Evolutionary conservation across 1,140 invertebrate species (phyloP).

Genomic region (Meloidogyne exigua): DNA sequence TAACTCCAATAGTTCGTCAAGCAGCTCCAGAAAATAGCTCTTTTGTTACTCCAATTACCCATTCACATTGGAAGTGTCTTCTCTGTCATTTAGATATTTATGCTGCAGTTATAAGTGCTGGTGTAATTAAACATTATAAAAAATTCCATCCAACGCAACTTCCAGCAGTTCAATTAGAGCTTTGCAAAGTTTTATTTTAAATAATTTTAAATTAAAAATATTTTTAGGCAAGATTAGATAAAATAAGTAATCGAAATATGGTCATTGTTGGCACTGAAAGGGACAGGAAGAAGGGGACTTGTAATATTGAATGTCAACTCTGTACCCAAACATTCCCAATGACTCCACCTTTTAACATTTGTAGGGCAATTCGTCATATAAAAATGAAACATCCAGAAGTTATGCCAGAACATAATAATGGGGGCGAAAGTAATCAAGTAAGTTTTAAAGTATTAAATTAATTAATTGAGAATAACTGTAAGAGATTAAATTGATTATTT

Average conservation of each 20-base stretch:
- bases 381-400: slow-evolving; percentile 56
- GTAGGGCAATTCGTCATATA: slow-evolving; percentile 56
- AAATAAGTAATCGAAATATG: slow-evolving; percentile 53
- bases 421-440: slow-evolving; percentile 5
- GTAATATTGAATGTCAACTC: slow-evolving; percentile 50
- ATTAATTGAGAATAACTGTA: too few species aligned
- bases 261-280: slow-evolving; percentile 39
- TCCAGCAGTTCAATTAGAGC: slow-evolving; percentile 41
- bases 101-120: slow-evolving; percentile 59
- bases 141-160: slow-evolving; percentile 38
- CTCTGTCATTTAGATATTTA: slow-evolving; percentile 51
- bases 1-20: slow-evolving; percentile 53
- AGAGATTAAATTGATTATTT: too few species aligned
- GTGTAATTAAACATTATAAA: slow-evolving; percentile 53
- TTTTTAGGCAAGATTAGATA: slow-evolving; percentile 47
- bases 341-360: slow-evolving; percentile 58
- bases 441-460: background rate
- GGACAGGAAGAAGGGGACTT: background rate
- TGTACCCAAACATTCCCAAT: slow-evolving; percentile 52
- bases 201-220: background rate
- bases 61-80: slow-evolving; percentile 57
- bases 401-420: slow-evolving; percentile 55
- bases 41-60: slow-evolving; percentile 47
- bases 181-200: slow-evolving; percentile 32
- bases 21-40: slow-evolving; percentile 48